phyloP scores from a whole-genome alignment of 2,113 vertebrate species.

The Columba livia region DNA sequence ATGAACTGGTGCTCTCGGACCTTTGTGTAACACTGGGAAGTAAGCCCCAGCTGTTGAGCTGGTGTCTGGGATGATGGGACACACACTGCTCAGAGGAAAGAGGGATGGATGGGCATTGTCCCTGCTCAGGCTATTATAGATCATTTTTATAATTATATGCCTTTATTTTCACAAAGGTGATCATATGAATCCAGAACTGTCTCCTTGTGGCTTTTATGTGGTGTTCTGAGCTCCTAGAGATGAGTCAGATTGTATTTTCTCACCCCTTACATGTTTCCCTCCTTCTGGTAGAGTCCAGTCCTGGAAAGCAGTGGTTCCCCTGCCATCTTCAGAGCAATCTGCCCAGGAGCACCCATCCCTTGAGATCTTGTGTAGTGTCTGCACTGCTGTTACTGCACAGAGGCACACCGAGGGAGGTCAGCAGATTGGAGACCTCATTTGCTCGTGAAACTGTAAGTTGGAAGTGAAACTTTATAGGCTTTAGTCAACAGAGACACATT shows the following conservation, averaged over 20 bases:
- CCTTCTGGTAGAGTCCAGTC: not conserved
- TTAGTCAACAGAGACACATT: not conserved
- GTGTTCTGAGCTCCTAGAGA: not conserved
- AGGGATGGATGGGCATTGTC: not conserved
- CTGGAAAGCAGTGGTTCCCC: not conserved
- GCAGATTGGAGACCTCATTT: not conserved
- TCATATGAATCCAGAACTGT: not conserved
- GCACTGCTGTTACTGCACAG: not conserved
- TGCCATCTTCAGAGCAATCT: not conserved
- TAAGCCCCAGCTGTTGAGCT: not conserved
- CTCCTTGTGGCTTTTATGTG: not conserved
- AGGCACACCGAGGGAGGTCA: not conserved
- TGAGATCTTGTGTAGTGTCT: not conserved
- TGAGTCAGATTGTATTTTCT: not conserved
- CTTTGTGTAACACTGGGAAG: not conserved
- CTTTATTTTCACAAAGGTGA: not conserved
- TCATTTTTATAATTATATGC: not conserved
- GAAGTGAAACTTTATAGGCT: not conserved
- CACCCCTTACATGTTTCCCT: accelerated
- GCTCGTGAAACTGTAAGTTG: not conserved
- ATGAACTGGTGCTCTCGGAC: not conserved
- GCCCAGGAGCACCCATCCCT: not conserved
- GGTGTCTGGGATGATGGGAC: not conserved
- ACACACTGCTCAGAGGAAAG: not conserved
- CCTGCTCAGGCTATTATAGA: not conserved